A percentile compares a stretch with the other conserved stretches of the same genome.
These are phyloP conservation scores for Pleuronectes platessa DNA, from an alignment of 2,113 vertebrate genomes.

Conservation along the genomic window DNA sequence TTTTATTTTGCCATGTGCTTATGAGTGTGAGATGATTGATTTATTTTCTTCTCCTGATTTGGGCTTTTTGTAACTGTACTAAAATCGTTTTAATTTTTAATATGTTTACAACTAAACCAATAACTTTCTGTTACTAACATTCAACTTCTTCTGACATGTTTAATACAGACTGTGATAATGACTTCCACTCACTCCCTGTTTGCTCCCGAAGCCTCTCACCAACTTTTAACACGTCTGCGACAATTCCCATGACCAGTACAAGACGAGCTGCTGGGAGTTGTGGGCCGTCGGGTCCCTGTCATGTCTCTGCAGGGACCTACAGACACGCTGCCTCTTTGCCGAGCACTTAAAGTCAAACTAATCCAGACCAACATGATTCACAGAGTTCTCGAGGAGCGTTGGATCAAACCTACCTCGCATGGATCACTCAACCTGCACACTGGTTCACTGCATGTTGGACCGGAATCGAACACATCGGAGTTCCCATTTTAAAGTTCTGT, in stretches of 20 bases:
- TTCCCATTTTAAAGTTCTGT: constrained; percentile 22
- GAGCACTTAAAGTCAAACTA: not conserved
- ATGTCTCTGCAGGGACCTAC: not conserved
- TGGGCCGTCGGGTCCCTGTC: not conserved
- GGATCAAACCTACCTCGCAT: constrained; percentile 54
- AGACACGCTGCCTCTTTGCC: not conserved
- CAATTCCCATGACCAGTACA: not conserved
- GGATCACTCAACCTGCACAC: constrained; percentile 2
- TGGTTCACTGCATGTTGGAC: constrained; percentile 20
- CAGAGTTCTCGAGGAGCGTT: constrained; percentile 33
- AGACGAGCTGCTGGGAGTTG: constrained; percentile 24
- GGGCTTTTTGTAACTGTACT: constrained; percentile 46
- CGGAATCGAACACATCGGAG: constrained; percentile 10
- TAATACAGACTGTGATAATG: constrained; percentile 44
- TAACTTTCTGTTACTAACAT: constrained; percentile 51
- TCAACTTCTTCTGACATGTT: constrained; percentile 39
- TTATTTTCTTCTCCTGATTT: constrained; percentile 42
- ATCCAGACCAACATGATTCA: not conserved
- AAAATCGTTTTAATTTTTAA: constrained; percentile 45
- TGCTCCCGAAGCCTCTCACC: constrained; percentile 8
- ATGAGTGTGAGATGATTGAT: constrained; percentile 41
- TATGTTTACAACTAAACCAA: constrained; percentile 55
- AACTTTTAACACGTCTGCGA: constrained; percentile 17
- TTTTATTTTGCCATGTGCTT: constrained; percentile 66
- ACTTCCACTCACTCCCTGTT: constrained; percentile 16